Evolutionary conservation across 2,113 vertebrate species (phyloP), one percentile per base, ranked within the genome.

Genomic region (Willisornis vidua): DNA sequence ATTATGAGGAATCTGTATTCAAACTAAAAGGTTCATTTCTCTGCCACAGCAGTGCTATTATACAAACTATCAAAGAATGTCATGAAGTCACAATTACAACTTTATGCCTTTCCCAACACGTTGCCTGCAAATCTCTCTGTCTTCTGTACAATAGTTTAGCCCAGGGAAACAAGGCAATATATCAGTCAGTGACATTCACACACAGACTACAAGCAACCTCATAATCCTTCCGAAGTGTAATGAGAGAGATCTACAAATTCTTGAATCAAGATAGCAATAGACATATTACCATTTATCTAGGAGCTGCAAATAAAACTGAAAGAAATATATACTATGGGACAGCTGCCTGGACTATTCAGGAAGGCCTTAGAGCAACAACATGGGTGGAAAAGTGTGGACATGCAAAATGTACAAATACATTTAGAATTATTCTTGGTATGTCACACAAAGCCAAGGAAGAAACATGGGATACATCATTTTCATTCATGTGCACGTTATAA

Each of bases 111-210:
- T 94, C 68, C 72, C 37, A 61, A 23, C 5, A 16, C 29, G 33
- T 7, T 72, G 3, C 14, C 39, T 65, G 4, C 29, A 39, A 5
- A 18, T n/a, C 29, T 52, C 6, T 20, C 29, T 77, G 16, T 41
- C 35, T 82, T 45, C 52, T 43, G 20, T 12, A 20, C 2, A 39
- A 37, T 7, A n/a, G 52, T 6, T 76, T 45, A 73, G 1, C 31
- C 26, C 2, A 2, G 35, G 57, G 28, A 54, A 80, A 31, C 9
- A 19, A n/a, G 24, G 52, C 0, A 1, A 45, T 39, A 5, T 20
- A 25, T 17, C 62, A 46, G 37, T 25, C 39, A 55, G 43, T 15
- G n/a, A 23, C 41, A 81, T 14, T 35, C 41, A 29, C 45, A 67
- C 22, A 65, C 18, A 43, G 87, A 51, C 45, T 16, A 25, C 24